Conservation (phyloP, 2,113 vertebrate species). For the Antidorcas marsupialis region DNA sequence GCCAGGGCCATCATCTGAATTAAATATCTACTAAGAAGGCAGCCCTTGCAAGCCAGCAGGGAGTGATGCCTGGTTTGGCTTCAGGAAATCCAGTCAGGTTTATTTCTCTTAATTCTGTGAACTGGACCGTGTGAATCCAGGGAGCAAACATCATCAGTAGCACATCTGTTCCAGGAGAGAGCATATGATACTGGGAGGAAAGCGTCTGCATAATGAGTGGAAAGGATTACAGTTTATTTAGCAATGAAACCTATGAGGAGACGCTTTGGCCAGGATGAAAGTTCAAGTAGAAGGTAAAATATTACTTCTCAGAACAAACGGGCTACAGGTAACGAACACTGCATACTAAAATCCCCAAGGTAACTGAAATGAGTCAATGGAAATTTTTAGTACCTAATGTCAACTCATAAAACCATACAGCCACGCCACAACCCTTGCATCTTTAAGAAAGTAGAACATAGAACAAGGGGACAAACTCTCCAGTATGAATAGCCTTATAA, state of each 20-base stretch:
- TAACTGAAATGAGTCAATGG: neutral
- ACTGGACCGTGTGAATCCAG: neutral
- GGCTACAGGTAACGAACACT: neutral
- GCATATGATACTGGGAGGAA: rapidly evolving
- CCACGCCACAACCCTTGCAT: neutral
- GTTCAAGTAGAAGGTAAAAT: neutral
- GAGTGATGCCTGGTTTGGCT: neutral
- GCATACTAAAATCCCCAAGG: neutral
- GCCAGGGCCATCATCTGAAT: neutral
- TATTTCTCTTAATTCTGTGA: neutral
- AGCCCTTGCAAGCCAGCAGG: neutral
- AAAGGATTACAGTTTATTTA: neutral
- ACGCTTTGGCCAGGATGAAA: neutral
- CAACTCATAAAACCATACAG: neutral
- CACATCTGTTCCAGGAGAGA: neutral
- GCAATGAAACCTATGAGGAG: neutral
- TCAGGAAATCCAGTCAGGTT: neutral
- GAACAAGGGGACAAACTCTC: neutral
- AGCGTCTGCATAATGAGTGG: rapidly evolving
- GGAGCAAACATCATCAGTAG: neutral
- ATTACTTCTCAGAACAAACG: neutral
- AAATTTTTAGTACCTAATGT: neutral
- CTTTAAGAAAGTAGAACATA: neutral
- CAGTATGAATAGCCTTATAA: neutral
- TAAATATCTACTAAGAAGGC: neutral